Conservation (phyloP, 2,797 vertebrate species). For the Sebastes flavidus region DNA sequence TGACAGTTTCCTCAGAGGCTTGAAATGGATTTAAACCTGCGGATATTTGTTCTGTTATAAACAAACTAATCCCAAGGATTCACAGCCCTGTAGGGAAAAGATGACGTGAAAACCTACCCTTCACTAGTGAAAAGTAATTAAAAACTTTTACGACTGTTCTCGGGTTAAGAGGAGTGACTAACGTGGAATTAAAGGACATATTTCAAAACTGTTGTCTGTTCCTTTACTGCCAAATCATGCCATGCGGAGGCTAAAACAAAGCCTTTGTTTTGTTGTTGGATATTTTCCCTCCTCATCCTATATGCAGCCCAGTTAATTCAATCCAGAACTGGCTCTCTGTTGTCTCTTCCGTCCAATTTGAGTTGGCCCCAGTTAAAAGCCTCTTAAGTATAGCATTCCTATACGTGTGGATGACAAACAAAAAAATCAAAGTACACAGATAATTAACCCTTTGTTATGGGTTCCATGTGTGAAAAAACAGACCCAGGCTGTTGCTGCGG, state of each 20-base stretch:
- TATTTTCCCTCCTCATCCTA: constrained; percentile 7
- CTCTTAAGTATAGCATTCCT: background rate
- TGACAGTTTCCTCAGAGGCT: background rate
- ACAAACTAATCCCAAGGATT: background rate
- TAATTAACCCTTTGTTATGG: constrained; percentile 7
- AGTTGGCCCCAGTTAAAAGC: constrained; percentile 22
- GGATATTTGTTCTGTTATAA: background rate
- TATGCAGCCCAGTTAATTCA: constrained; percentile 19
- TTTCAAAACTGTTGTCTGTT: constrained; percentile 2
- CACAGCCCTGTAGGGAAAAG: background rate
- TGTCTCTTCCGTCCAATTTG: constrained; percentile 7
- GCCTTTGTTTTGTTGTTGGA: constrained; percentile 17
- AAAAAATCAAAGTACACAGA: background rate
- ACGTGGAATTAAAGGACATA: constrained; percentile 4
- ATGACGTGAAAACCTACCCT: background rate
- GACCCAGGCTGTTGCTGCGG: background rate
- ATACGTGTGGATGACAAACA: background rate
- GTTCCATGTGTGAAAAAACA: constrained; percentile 8
- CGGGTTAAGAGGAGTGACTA: background rate
- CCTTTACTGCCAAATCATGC: constrained; percentile 18
- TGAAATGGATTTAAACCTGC: background rate
- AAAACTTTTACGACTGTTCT: background rate
- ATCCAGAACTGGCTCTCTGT: constrained; percentile 2
- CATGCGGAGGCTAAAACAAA: constrained; percentile 29
- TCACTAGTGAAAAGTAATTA: background rate